Base-by-base conservation (phyloP, 35 echinoderm and acorn worm genomes). In the Diadema setosum region DNA sequence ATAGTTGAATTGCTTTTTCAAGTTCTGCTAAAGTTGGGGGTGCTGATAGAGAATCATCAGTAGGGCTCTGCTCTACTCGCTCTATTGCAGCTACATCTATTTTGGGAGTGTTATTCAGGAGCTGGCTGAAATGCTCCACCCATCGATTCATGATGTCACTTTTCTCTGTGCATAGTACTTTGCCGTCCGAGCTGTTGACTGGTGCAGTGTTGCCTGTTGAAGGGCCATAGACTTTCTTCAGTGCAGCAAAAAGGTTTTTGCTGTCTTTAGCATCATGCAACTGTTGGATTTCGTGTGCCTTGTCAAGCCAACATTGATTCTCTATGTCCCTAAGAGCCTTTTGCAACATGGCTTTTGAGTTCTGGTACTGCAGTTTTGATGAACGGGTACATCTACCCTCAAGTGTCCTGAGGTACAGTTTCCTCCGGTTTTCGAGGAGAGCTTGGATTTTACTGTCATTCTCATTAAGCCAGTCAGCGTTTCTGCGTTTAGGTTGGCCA, bases 401-500 rank as follows among this genome's bases (percentile, higher is more conserved):
- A 24, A 70, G 65, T 70, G 65, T 70, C 65, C 30, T 67, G 61
- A 67, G 61, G 27, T 67, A 18, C 3, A 18, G 12, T 67, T 67
- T 67, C 61, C 48, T 52, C 48, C 48, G 9, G 48, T 52, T 52
- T 52, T 52, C 48, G 14, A 88, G 91, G 23, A 93, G 50, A 46
- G 20, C 39, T 58, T 88, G 46, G 44, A 88, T 87, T 41, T 41
- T 58, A 84, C 32, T 16, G 35, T 94, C 78, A 74, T 84, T 89
- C 46, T 89, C 80, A 12, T 63, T 35, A 57, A 84, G 81, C 78
- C 23, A 84, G 20, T 84, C 61, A 46, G 78, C 40, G 42, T 89
- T 82, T 29, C 37, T 44, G 20, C 75, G 16, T 64, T 86, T 50
- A 26, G 20, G 64, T 20, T 49, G 43, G 5, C 48, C 74, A 40